Evolutionary conservation across 2,113 vertebrate genomes (phyloP), one percentile per base, ranked within the genome.

Genomic region (Nothocercus nigrocapillus): DNA sequence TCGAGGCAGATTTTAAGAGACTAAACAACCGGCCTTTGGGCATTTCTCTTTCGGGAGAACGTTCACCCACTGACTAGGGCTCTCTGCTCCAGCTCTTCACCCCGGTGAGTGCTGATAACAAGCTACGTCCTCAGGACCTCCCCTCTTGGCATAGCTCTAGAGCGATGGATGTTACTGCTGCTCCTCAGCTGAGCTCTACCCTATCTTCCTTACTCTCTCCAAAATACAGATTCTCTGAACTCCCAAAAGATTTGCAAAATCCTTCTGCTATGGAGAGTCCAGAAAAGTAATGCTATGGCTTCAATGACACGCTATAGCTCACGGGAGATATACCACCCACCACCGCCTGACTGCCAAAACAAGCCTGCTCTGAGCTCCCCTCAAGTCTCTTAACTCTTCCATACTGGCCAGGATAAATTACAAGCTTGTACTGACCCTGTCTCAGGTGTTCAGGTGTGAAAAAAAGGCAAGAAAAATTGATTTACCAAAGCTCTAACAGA

Each of bases 281-380:
- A 38, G 49, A 75, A 25, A 34, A 15, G 47, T 30, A 18, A 18
- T 32, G 15, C 22, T n/a, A 53, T 9, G 53, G 53, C 53, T 54
- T 54, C 53, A 54, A 3, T 8, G 16, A 28, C 56, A 30, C 11
- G 30, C 32, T 16, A 58, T 32, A 58, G 36, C 44, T 38, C 74
- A 74, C 47, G 30, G 81, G 36, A 44, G 25, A 38, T 42, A 38
- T 0, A 0, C 30, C 9, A 44, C 38, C 42, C 0, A 3, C 70
- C 66, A 40, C 59, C 61, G 51, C 54, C 27, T 8, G 5, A 38
- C 44, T 16, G 45, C 77, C 64, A 74, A 86, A 88, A 77, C 2
- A 56, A 88, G 63, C 32, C 49, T 44, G 19, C 54, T n/a, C 73
- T 40, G 19, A 94, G 59, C 49, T 77, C 54, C 44, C 8, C 13